Evolutionary conservation across 2,113 vertebrate genomes (phyloP).

Genomic region (Sceloporus tristichus): DNA sequence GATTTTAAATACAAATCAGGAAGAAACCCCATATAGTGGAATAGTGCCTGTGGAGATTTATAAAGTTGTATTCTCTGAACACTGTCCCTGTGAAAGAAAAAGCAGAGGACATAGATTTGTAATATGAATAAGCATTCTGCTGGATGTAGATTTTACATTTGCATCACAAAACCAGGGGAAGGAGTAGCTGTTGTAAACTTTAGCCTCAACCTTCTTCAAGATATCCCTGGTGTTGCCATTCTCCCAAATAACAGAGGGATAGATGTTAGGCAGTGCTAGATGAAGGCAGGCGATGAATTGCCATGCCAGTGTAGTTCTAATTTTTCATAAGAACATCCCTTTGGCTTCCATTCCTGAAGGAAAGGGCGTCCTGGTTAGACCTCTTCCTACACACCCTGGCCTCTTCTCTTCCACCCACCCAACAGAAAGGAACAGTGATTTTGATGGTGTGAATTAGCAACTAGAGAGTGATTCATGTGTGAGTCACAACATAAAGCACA

Average conservation of each 20-base stretch:
- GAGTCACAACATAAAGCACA: constrained; percentile 39
- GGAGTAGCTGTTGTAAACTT: neutral
- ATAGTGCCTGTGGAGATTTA: neutral
- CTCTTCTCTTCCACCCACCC: constrained; percentile 26
- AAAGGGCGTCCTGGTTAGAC: constrained; percentile 14
- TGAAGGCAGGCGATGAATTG: neutral
- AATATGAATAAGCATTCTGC: neutral
- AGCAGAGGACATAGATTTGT: neutral
- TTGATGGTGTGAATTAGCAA: constrained; percentile 43
- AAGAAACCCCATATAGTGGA: neutral
- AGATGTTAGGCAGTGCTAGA: no score
- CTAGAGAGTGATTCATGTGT: constrained; percentile 38
- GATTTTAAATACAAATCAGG: neutral
- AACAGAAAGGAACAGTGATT: constrained; percentile 14
- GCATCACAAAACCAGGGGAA: neutral
- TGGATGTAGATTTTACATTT: neutral
- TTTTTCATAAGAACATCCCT: neutral
- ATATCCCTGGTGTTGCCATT: neutral
- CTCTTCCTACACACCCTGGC: neutral
- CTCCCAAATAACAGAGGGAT: neutral
- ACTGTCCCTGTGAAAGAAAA: neutral
- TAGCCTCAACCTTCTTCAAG: neutral
- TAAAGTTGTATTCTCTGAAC: neutral
- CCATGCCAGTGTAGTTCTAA: neutral
- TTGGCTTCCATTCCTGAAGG: neutral